phyloP scores from a whole-genome alignment of 2,113 vertebrate genomes.

The Tachysurus vachellii region DNA sequence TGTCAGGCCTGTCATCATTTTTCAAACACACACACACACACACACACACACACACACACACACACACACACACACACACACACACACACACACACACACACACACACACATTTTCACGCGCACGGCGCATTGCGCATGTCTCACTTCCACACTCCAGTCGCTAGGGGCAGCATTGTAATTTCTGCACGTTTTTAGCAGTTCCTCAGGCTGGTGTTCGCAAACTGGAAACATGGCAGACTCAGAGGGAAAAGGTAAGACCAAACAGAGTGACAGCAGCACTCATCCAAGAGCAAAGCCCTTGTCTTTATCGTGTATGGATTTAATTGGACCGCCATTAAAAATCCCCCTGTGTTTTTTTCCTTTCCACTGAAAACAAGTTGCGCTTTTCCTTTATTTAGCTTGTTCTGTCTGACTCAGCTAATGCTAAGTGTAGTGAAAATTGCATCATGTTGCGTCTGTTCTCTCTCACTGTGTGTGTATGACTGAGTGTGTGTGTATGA shows the following conservation, averaged over 20 bases:
- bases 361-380: too few species aligned
- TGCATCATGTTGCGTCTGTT: slow-evolving; percentile 61
- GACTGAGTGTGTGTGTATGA: too few species aligned
- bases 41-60: too few species aligned
- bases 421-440: slow-evolving; percentile 19
- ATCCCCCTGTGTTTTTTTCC: not conserved
- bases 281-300: not conserved
- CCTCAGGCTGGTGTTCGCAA: slow-evolving; percentile 35
- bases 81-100: too few species aligned
- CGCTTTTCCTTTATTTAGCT: not conserved
- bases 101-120: too few species aligned
- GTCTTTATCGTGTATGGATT: not conserved
- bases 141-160: not conserved
- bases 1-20: not conserved
- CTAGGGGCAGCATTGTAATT: slow-evolving; percentile 31
- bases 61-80: too few species aligned
- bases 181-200: slow-evolving; percentile 36
- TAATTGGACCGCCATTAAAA: not conserved
- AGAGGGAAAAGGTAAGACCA: slow-evolving; percentile 61
- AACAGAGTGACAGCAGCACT: slow-evolving; percentile 50
- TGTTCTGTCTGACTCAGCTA: slow-evolving; percentile 14
- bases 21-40: not conserved
- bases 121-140: too few species aligned
- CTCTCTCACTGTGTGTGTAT: not conserved
- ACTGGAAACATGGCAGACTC: slow-evolving; percentile 75